Evolutionary conservation across 1,140 invertebrate genomes (phyloP).

Genomic region (Drosophila triauraria): DNA sequence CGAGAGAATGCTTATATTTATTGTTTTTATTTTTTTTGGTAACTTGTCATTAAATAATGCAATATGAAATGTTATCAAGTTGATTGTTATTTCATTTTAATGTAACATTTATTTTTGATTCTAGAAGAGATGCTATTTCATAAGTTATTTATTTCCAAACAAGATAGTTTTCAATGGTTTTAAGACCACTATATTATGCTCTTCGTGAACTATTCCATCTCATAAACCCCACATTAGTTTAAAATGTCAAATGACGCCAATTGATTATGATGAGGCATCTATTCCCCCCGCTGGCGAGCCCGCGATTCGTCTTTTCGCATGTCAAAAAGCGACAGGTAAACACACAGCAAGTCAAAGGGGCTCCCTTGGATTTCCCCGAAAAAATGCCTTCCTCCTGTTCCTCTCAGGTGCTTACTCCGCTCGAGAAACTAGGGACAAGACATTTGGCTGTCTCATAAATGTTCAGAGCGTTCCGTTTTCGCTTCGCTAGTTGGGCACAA

Average conservation of each 20-base stretch:
- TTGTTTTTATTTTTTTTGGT: not conserved
- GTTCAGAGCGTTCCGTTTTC: constrained; percentile 65
- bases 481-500: constrained; percentile 57
- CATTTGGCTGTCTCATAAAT: constrained; percentile 81
- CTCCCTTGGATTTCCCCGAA: not conserved
- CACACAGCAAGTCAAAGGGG: constrained; percentile 42
- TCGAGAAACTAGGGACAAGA: constrained; percentile 43
- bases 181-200: too few relatives aligned
- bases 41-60: not conserved
- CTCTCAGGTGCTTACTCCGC: constrained; percentile 1
- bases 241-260: constrained; percentile 83
- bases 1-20: not conserved
- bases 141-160: too few relatives aligned
- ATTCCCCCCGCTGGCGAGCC: constrained; percentile 26
- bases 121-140: too few relatives aligned
- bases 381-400: not conserved
- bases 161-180: too few relatives aligned
- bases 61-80: too few relatives aligned
- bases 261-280: constrained; percentile 76
- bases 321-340: constrained; percentile 78
- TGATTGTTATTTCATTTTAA: too few relatives aligned
- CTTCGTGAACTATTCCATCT: not conserved
- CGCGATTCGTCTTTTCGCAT: constrained; percentile 76
- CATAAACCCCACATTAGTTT: constrained; percentile 60
- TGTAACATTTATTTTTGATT: too few relatives aligned